These are phyloP conservation scores for Urocynchramus pylzowi DNA, from an alignment of 2,113 vertebrate genomes.

Conservation along the genomic window DNA sequence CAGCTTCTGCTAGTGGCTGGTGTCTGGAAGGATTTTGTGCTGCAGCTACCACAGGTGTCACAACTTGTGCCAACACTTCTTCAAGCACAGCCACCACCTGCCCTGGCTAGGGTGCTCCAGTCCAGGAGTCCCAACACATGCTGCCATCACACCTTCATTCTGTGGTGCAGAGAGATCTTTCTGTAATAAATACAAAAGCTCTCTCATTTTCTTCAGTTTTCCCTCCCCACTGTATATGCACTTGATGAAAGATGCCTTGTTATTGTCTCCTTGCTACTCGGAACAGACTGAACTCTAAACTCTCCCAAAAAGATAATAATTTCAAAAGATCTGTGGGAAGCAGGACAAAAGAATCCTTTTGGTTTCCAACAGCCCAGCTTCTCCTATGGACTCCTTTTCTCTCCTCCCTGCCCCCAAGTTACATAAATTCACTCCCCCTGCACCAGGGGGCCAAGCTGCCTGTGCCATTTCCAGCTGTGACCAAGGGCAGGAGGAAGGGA, in stretches of 20 bases:
- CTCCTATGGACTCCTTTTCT: not conserved
- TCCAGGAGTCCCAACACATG: not conserved
- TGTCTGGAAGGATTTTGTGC: not conserved
- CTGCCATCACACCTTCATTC: not conserved
- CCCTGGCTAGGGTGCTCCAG: not conserved
- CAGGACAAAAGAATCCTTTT: not conserved
- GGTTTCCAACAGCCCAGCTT: not conserved
- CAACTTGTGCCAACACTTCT: rapidly evolving
- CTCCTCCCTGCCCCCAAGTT: rapidly evolving
- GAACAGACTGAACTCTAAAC: not conserved
- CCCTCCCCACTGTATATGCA: rapidly evolving
- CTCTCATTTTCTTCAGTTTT: not conserved
- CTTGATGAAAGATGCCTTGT: not conserved
- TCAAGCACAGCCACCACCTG: not conserved
- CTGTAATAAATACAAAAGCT: not conserved
- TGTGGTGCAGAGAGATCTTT: not conserved
- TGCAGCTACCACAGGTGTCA: not conserved
- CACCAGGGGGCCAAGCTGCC: no score
- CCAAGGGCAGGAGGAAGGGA: not conserved
- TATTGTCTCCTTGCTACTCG: not conserved
- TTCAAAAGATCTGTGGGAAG: not conserved
- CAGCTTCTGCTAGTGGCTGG: not conserved
- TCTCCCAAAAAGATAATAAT: not conserved
- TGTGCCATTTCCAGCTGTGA: not conserved
- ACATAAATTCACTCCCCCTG: rapidly evolving